Evolutionary conservation across 1,140 invertebrate genomes (phyloP), one percentile per base, ranked within the genome.

Genomic region (Medauroidea extradentata): DNA sequence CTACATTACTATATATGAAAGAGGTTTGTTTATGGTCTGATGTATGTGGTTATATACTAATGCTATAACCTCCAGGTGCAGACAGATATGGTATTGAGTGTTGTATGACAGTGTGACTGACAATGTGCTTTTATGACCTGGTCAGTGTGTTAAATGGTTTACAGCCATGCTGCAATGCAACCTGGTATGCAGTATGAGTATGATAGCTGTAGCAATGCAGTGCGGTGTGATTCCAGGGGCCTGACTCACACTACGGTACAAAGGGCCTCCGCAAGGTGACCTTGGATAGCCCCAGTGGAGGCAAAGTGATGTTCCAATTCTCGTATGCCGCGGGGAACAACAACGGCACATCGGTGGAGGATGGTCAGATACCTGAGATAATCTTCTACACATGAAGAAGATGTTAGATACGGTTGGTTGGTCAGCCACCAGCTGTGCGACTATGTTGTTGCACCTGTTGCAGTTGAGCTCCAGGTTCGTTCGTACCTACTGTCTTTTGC

Each of bases 331-430:
- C 89, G 18, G 91, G 90, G 19, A 92, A 92, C 70, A 94, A 94
- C 72, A 95, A 95, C 73, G 92, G 92, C 11, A 94, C 92, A 1
- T 90, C 89, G 2, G 88, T 93, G 1, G 92, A 95, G 70, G 90
- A 93, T 74, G 92, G 92, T 57, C 92, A 95, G 75, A 92, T 94
- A 66, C 92, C 92, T 9, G 90, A 93, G 73, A 88, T 94, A 51
- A 90, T 93, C 61, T 94, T 94, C 74, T 92, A 57, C 44, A 51
- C 53, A n/a, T 55, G 44, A 44, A n/a, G n/a, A n/a, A n/a, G n/a
- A n/a, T n/a, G n/a, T n/a, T n/a, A n/a, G n/a, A n/a, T n/a, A n/a
- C n/a, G n/a, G n/a, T n/a, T n/a, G n/a, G n/a, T n/a, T n/a, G n/a
- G n/a, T n/a, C n/a, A n/a, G n/a, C n/a, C n/a, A n/a, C n/a, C n/a